Evolutionary conservation across 2,888 invertebrate genomes (phyloP).

Genomic region (Patella pellucida): DNA sequence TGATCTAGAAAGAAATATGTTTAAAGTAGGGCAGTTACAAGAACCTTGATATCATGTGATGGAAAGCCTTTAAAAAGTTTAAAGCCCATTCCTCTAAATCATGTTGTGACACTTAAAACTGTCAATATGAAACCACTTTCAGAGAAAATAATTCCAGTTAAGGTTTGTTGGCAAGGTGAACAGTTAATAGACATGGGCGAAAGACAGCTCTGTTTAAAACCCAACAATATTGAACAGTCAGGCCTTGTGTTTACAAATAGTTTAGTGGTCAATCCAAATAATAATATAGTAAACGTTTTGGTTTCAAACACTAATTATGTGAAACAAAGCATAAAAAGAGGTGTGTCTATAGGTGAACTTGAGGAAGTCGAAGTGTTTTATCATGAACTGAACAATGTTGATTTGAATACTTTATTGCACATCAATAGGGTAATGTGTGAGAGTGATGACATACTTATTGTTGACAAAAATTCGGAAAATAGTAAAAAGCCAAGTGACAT

Average conservation of each 20-base stretch:
- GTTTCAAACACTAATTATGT: background rate
- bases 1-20: background rate
- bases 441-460: background rate
- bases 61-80: background rate
- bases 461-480: background rate
- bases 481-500: slow-evolving; percentile 1
- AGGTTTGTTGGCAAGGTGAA: background rate
- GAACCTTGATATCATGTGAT: background rate
- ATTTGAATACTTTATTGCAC: background rate
- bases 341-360: background rate
- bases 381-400: background rate
- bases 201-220: background rate
- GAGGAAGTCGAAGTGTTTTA: background rate
- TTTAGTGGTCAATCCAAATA: background rate
- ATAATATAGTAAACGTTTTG: slow-evolving; percentile 1
- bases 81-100: background rate
- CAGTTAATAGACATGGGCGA: background rate
- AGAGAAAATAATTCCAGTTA: background rate
- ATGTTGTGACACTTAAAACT: background rate
- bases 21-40: background rate
- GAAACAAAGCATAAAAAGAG: background rate
- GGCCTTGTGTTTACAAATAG: background rate
- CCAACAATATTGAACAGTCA: background rate
- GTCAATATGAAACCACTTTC: background rate
- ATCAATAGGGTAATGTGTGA: background rate